Percentiles rank a stretch among this genome's conserved stretches.
Conservation (phyloP, 1,140 invertebrate species). For the Drosophila tristis region DNA sequence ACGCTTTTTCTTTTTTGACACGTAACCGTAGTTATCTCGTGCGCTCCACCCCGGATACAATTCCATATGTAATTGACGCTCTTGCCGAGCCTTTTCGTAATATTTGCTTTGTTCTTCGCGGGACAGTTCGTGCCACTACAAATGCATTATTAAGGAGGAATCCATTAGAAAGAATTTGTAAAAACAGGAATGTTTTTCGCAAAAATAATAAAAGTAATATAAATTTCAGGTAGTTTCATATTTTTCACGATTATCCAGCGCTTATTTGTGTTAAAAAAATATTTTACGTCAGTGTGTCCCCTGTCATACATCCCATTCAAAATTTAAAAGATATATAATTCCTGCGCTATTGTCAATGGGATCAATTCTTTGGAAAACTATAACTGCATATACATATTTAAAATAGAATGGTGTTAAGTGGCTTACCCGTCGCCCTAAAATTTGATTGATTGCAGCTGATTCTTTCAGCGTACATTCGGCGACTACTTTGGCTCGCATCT, state of each 20-base stretch:
- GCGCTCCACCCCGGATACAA: slow-evolving; percentile 99
- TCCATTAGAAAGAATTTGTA: slow-evolving; percentile 44
- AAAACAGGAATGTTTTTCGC: slow-evolving; percentile 13
- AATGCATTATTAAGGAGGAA: slow-evolving; percentile 67
- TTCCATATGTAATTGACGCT: slow-evolving; percentile 99
- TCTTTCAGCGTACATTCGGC: slow-evolving; percentile 99
- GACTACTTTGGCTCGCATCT: slow-evolving; percentile 99
- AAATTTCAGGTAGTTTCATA: not conserved
- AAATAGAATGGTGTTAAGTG: not conserved
- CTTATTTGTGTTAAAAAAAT: too few relatives aligned
- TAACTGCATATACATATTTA: not conserved
- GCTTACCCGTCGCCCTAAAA: slow-evolving; percentile 97
- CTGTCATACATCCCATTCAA: too few relatives aligned
- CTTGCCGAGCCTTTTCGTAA: slow-evolving; percentile 99
- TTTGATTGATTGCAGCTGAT: slow-evolving; percentile 99
- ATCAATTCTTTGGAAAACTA: too few relatives aligned
- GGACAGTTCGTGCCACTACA: slow-evolving; percentile 99
- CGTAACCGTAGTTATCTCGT: slow-evolving; percentile 99
- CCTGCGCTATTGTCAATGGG: too few relatives aligned
- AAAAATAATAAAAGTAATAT: slow-evolving; percentile 2
- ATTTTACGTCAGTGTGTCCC: too few relatives aligned
- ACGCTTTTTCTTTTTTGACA: slow-evolving; percentile 99
- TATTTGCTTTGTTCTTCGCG: slow-evolving; percentile 99
- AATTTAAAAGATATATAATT: too few relatives aligned
- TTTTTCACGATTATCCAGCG: too few relatives aligned